Evolutionary conservation across 2,113 vertebrate genomes (phyloP), one percentile per base, ranked within the genome.

Genomic region (Lichenostomus cassidix): DNA sequence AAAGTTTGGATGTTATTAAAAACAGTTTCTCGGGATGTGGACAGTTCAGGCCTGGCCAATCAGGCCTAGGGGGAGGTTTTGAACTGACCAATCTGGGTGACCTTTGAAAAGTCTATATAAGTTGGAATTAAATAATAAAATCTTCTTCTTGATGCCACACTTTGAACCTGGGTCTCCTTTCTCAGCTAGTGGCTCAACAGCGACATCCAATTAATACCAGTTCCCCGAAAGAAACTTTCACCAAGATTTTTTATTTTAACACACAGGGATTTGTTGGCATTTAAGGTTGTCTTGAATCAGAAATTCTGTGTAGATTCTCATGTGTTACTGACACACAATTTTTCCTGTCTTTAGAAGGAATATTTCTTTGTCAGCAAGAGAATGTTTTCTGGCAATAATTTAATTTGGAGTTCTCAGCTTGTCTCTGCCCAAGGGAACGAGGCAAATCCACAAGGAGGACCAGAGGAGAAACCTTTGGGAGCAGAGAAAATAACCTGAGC

Each of bases 351-450:
- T 94, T 53, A 60, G 58, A 79, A 47, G 79, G 24, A 62, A 39
- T 39, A 39, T 39, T 39, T 11, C 22, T 94, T 94, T 52, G 52
- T 92, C 73, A 82, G 39, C 49, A 74, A 59, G 37, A 37, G 90
- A 65, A 35, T 87, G 81, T n/a, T 79, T 90, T 70, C 60, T 91
- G 76, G 56, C 71, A 87, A 76, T 83, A 83, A 92, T 53, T 90
- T 90, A 91, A 71, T 85, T 73, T 33, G 12, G 37, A 49, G 4
- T 3, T 6, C 35, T 68, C 47, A 50, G 13, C 14, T 8, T 1
- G 7, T 15, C 16, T 79, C 33, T 55, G 60, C 14, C 62, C 4
- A 3, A 55, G 41, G 2, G 2, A 75, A 37, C 2, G 2, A 67
- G 60, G 22, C 31, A 60, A 49, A 92, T 2, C 41, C 35, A 4